A percentile compares a stretch with the other conserved stretches of the same genome.
Conservation (phyloP, 2,888 invertebrate genomes). For the Nomada goodeniana region DNA sequence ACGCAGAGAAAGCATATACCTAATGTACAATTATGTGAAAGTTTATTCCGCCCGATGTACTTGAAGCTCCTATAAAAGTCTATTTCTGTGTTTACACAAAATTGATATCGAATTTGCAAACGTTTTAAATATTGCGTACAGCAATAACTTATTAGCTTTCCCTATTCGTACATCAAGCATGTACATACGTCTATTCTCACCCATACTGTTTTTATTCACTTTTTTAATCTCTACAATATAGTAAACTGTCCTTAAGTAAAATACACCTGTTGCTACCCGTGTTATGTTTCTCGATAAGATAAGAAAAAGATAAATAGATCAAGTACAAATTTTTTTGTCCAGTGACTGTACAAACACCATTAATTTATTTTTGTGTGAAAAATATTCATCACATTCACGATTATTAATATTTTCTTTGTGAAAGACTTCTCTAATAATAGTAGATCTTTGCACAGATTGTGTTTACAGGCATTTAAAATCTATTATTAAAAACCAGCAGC, state of each 20-base stretch:
- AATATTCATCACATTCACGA: slow-evolving; percentile 3
- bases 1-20: slow-evolving; percentile 3
- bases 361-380: slow-evolving; percentile 17
- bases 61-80: background rate
- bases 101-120: background rate
- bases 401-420: background rate
- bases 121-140: background rate
- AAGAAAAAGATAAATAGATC: background rate
- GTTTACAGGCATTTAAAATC: slow-evolving; percentile 22
- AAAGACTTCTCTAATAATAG: slow-evolving; percentile 6
- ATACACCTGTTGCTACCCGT: background rate
- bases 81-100: background rate
- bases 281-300: background rate
- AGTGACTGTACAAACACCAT: background rate
- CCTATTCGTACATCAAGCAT: background rate
- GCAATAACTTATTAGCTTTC: background rate
- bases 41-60: background rate
- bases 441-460: slow-evolving; percentile 12
- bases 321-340: background rate
- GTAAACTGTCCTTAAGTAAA: background rate
- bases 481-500: background rate
- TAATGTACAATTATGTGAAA: background rate
- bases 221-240: background rate
- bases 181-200: background rate
- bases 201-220: background rate